Evolutionary conservation across 1,140 invertebrate species (phyloP), one percentile per base, ranked within the genome.

Genomic region (Zaprionus taronus): DNA sequence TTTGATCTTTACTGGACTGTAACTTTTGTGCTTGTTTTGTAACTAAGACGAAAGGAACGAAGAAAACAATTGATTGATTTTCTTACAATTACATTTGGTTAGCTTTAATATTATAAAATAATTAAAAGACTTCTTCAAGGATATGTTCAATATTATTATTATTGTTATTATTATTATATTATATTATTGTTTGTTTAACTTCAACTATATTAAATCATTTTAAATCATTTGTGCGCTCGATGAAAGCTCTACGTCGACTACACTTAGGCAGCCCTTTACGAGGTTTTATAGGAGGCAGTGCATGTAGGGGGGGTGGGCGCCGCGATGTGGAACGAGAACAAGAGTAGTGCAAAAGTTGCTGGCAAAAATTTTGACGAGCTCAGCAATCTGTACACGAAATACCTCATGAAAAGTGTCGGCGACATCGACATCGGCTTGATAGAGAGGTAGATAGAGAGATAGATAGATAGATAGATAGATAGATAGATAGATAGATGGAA

Each of bases 351-450:
- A 65, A 73, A 78, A 76, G 65, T 76, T 62, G 60, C 24, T 82
- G 66, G 79, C 60, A 73, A 41, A 61, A 72, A 63, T 79, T 82
- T 70, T 83, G 81, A 72, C 73, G 77, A 83, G 81, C 80, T 83
- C 80, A 83, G 80, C 80, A 72, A 79, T 69, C 53, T 77, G 63
- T 58, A 55, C 76, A 79, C 2, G 71, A 65, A 76, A 82, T 83
- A 55, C 20, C 47, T 51, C 12, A 51, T 49, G 67, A 80, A 58
- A 51, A 41, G 64, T 72, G 41, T 36, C 41, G 14, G 7, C 20
- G 34, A 57, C 55, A 60, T 67, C 24, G 34, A 60, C 12, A 34
- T 11, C 9, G 47, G 20, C 17, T 51, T 22, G 12, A 51, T 24
- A 51, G 31, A 34, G 31, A 34, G 17, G 9, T 49, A 49, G 9